Evolutionary conservation across 2,888 invertebrate genomes (phyloP).

Genomic region (Blera fallax): DNA sequence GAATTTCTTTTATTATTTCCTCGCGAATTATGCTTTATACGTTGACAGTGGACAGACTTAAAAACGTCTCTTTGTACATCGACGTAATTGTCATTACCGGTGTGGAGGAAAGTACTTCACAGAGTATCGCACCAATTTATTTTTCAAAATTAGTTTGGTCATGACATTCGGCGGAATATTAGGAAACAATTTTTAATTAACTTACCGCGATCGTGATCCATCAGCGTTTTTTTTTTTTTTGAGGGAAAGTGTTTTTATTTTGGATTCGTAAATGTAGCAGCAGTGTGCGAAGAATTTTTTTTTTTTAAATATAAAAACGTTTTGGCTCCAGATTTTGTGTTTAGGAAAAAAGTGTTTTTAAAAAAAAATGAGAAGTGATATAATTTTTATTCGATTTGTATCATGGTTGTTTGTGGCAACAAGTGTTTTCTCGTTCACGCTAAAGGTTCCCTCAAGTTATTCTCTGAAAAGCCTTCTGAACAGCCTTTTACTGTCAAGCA

Average conservation of each 20-base stretch:
- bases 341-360: background rate
- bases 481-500: constrained; percentile 79
- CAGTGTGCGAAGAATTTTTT: background rate
- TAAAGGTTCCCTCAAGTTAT: constrained; percentile 80
- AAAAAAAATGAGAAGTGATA: constrained; percentile 75
- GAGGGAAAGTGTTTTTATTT: constrained; percentile 31
- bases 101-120: constrained; percentile 22
- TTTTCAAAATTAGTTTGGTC: constrained; percentile 57
- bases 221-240: no score
- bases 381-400: constrained; percentile 60
- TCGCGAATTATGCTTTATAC: constrained; percentile 27
- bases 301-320: background rate
- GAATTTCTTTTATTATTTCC: background rate
- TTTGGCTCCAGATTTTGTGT: background rate
- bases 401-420: constrained; percentile 76
- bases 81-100: constrained; percentile 49
- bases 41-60: constrained; percentile 20
- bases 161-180: constrained; percentile 59
- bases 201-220: constrained; percentile 18
- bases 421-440: constrained; percentile 77
- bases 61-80: constrained; percentile 41
- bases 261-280: background rate
- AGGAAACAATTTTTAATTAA: constrained; percentile 3
- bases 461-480: constrained; percentile 80
- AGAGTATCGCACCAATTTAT: constrained; percentile 40